Base-by-base conservation (phyloP, 2,888 invertebrate species). In the Yponomeuta plumbellus region DNA sequence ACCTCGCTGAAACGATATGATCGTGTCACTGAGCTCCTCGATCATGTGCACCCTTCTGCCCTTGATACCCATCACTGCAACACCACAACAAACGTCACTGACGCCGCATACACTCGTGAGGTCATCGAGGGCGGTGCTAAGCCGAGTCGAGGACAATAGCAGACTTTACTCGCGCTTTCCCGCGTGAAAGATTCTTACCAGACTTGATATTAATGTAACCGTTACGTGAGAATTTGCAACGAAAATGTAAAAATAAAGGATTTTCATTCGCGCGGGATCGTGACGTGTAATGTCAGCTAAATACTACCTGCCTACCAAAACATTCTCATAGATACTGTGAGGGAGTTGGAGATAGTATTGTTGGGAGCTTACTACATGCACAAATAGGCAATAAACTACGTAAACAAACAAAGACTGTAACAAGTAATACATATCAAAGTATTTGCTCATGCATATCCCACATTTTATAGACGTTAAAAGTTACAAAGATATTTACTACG, bases 1-100 rank as follows among this genome's bases (percentile, higher is more conserved):
- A 98, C 98, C 98, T 97, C 98, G 95, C 94, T 98, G 98, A 94
- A 98, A 98, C 89, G 98, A 98, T 93, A 98, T 98, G 91, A 98
- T 97, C 86, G 98, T 98, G 93, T 98, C 97, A 93, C 97, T 98
- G 92, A 98, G 95, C 93, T 98, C 98, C 94, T 98, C 98, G 91
- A 98, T 98, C 96, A 98, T 97, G 93, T 98, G 98, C 91, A 98
- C 98, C 89, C 98, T 94, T 84, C 98, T 94, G 88, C 98, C 98
- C 93, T 98, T 98, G 94, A 98, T 98, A 93, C 98, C 98, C 98
- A 98, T 98, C 94, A 98, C 98, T 98, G 94, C 80, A 93, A 92
- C 89, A 92, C 88, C 90, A 90, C 80, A 88, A 87, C 70, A 84
- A 81, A 21, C 20, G 59, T 64, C 67, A 81, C 82, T 80, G 85